Evolutionary conservation across 1,140 invertebrate genomes (phyloP), one percentile per base, ranked within the genome.

Genomic region (Xylocopa sonorina): DNA sequence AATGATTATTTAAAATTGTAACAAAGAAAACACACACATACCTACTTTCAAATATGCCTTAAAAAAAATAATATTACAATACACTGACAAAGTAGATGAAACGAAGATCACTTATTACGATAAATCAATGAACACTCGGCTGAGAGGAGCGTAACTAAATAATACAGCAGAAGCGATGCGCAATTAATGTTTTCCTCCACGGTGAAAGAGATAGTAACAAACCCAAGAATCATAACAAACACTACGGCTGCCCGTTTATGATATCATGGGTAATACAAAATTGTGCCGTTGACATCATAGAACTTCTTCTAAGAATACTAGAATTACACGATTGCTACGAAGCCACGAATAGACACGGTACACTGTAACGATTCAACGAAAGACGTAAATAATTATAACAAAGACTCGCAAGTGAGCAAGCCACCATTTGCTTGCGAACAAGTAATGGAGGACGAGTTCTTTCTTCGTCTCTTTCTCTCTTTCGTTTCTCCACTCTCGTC

Each of bases 391-490:
- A 80, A 87, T 63, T 80, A 58, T 66, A 89, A 89, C 88, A 90
- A 89, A 88, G 85, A 82, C 82, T 78, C 72, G 80, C 67, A 77
- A 85, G 73, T 69, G 82, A 77, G 63, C 84, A 81, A 86, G 84
- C 89, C 89, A 91, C 89, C 89, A 90, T 91, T 91, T 90, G 90
- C 91, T 91, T 82, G 84, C 82, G 84, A 83, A 79, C 86, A 84
- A 91, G 88, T 87, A 92, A 92, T 92, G 90, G 91, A 91, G 90
- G 91, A 89, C 90, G 87, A 87, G 87, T 89, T 80, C 86, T 84
- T 86, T 86, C 78, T 84, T 80, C 82, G 55, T 77, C 83, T 85
- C 75, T 63, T 67, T 81, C 86, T 81, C 68, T 75, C 58, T 76
- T 53, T 41, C 71, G 48, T 73, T 43, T 83, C 72, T 82, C 50